Base-by-base conservation (phyloP, 2,113 vertebrate species). In the Tetrax tetrax region DNA sequence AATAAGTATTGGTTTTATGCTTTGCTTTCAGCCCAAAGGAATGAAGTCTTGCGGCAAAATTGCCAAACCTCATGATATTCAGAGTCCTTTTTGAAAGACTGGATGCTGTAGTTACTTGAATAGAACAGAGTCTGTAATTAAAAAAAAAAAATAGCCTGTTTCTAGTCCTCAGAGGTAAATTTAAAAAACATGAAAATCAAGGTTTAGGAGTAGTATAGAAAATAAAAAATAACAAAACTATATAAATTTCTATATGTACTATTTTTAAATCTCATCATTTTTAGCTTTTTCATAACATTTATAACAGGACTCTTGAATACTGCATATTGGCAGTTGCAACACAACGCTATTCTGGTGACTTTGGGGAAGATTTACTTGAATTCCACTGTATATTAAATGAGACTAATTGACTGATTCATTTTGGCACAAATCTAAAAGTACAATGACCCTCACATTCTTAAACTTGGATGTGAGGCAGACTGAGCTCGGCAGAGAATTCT, bases 101-200 rank as follows among this genome's bases (percentile, higher is more conserved):
- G 48, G 83, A 81, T 68, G 56, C 33, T 48, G 17, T 9, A 82
- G 56, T 78, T 90, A 69, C 43, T 75, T 81, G 51, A 83, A 28
- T 71, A 22, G n/a, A 95, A 78, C 2, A 31, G 17, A 93, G 61
- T 29, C 43, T 95, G 8, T 89, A 90, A 95, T 95, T 96, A 89
- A 17, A 89, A 74, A 92, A 71, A 71, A 90, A 93, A 93, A 95
- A 90, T 71, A 95, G 29, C 7, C 22, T 71, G 11, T 23, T 61
- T 84, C 79, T 82, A 75, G 38, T 66, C 33, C 14, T 86, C 33
- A 89, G 72, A 92, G 35, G 45, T 69, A 84, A 89, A 83, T 87
- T 85, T 93, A 72, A 87, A 79, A 88, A 51, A 29, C 15, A 56
- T 56, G 29, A 88, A 94, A 86, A 72, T 66, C 4, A 92, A 64